phyloP scores from a whole-genome alignment of 2,888 invertebrate species.

The Phyto melanocephala region DNA sequence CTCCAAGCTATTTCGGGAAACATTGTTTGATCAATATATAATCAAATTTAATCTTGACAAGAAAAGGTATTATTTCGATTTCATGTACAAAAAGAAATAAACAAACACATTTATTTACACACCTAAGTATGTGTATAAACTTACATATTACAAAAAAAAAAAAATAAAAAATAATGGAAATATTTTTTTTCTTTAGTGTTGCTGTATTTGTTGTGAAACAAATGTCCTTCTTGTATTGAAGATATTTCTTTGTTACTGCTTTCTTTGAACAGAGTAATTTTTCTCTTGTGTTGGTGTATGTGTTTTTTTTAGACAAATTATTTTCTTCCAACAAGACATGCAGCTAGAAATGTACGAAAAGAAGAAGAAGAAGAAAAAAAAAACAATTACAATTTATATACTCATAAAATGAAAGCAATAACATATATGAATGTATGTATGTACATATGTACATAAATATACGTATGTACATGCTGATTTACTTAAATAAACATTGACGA shows the following conservation, averaged over 20 bases:
- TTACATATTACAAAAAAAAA: background rate
- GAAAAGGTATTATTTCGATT: conserved; percentile 42
- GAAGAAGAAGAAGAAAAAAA: too few relatives aligned
- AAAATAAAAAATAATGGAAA: background rate
- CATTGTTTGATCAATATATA: conserved; percentile 77
- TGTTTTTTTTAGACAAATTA: background rate
- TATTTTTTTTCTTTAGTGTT: conserved; percentile 2
- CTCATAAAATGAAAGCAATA: too few relatives aligned
- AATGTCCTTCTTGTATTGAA: conserved; percentile 33
- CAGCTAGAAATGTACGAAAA: too few relatives aligned
- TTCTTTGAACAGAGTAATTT: conserved; percentile 14
- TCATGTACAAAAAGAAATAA: background rate
- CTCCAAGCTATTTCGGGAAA: conserved; percentile 64
- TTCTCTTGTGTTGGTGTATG: conserved; percentile 31
- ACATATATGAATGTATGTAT: too few relatives aligned
- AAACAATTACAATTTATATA: too few relatives aligned
- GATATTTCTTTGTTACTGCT: background rate
- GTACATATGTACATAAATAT: too few relatives aligned
- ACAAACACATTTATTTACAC: background rate
- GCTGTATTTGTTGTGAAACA: background rate
- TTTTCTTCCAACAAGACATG: background rate
- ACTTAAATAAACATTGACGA: too few relatives aligned
- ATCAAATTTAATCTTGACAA: conserved; percentile 60
- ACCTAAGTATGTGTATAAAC: background rate
- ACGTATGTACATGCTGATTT: too few relatives aligned